Percentiles rank a stretch among this genome's conserved stretches.
Conservation (phyloP, 2,888 invertebrate species). For the Axea sp. region DNA sequence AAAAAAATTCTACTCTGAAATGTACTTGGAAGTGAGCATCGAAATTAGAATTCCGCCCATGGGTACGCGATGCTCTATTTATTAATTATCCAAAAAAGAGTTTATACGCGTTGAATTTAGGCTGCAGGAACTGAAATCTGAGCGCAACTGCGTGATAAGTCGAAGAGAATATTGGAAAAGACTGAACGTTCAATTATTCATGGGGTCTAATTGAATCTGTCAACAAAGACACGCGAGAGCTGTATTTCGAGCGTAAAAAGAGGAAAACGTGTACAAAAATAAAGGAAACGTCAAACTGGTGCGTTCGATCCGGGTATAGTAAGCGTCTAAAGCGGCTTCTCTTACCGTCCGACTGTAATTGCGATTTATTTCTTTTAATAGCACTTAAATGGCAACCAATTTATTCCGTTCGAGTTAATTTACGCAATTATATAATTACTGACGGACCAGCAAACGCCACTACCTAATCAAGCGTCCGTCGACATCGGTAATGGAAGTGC, state of each 20-base stretch:
- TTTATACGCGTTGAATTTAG: no score
- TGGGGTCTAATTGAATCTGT: conserved; percentile 51
- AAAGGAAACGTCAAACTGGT: conserved; percentile 43
- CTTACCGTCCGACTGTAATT: conserved; percentile 71
- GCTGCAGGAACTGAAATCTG: no score
- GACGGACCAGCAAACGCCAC: conserved; percentile 64
- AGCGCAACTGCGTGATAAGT: no score
- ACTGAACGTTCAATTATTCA: conserved; percentile 44
- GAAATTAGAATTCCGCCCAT: no score
- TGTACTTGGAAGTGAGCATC: no score
- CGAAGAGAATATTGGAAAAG: conserved; percentile 38
- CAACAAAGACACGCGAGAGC: conserved; percentile 33
- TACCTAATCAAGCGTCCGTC: conserved; percentile 68
- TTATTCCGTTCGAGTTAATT: conserved; percentile 76
- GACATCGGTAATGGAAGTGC: conserved; percentile 68
- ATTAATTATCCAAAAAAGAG: no score
- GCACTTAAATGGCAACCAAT: conserved; percentile 76
- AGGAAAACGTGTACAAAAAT: conserved; percentile 39
- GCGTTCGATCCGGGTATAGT: conserved; percentile 33
- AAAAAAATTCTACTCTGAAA: no score
- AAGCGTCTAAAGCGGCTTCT: conserved; percentile 67
- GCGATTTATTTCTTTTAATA: conserved; percentile 78
- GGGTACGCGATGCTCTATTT: no score
- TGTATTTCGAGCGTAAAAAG: conserved; percentile 34
- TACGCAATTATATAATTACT: conserved; percentile 78